phyloP scores from a whole-genome alignment of 2,113 vertebrate genomes.

The Cygnus atratus region DNA sequence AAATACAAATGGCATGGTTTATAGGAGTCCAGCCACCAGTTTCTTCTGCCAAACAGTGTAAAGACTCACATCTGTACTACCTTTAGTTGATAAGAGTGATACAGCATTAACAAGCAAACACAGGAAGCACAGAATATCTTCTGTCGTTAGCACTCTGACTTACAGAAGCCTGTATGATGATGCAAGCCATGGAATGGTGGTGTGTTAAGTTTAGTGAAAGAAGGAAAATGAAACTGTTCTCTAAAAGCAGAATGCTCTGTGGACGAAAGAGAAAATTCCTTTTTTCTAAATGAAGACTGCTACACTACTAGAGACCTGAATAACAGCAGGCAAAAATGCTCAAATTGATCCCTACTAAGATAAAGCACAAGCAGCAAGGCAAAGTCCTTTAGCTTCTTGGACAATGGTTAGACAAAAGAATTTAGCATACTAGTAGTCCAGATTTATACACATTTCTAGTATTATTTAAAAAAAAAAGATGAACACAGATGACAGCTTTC shows the following conservation, averaged over 20 bases:
- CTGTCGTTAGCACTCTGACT: background rate
- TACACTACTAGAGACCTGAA: background rate
- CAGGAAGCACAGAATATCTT: background rate
- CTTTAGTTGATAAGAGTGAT: background rate
- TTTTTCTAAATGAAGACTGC: background rate
- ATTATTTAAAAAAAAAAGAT: background rate
- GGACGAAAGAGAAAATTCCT: background rate
- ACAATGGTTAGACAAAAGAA: background rate
- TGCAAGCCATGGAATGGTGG: background rate
- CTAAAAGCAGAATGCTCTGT: background rate
- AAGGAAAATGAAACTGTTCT: background rate
- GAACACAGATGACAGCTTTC: background rate
- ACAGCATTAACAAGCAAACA: background rate
- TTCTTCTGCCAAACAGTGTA: background rate
- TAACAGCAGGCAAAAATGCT: background rate
- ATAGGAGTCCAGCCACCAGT: background rate
- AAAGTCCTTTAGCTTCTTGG: background rate
- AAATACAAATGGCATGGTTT: background rate
- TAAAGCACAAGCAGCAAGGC: background rate
- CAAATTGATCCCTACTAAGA: background rate
- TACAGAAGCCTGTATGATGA: background rate
- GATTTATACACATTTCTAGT: background rate
- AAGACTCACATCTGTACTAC: background rate
- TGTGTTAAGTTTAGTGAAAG: background rate
- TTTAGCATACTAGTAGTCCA: background rate